Percentiles rank a stretch among this genome's conserved stretches.
Evolutionary conservation across 1,140 invertebrate species (phyloP).

Genomic region (Anoplolepis gracilipes): DNA sequence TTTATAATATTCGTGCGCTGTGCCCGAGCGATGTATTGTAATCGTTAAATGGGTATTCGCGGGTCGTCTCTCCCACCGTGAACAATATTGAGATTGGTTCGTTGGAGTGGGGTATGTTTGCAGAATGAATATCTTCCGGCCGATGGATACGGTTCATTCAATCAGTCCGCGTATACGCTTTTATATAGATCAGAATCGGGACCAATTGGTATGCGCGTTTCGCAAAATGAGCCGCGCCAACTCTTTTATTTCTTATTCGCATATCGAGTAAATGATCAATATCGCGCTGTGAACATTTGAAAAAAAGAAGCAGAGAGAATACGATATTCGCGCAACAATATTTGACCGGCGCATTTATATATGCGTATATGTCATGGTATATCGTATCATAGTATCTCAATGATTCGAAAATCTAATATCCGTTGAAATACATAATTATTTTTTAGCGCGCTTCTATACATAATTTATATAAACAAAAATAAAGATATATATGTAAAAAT

Average conservation of each 20-base stretch:
- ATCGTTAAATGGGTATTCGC: constrained; percentile 76
- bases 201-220: constrained; percentile 55
- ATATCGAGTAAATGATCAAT: constrained; percentile 51
- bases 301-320: constrained; percentile 12
- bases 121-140: constrained; percentile 81
- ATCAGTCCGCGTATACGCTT: constrained; percentile 78
- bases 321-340: background rate
- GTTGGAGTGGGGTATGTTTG: constrained; percentile 78
- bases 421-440: background rate
- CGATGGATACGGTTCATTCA: constrained; percentile 80
- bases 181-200: constrained; percentile 81
- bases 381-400: too few relatives aligned
- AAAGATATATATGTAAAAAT: too few relatives aligned
- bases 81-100: constrained; percentile 57
- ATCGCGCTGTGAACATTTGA: constrained; percentile 18
- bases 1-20: constrained; percentile 53
- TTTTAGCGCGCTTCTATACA: background rate
- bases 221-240: constrained; percentile 50
- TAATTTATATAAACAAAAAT: background rate
- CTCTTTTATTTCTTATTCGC: constrained; percentile 45
- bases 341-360: background rate
- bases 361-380: too few relatives aligned
- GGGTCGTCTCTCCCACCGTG: constrained; percentile 60
- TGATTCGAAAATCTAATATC: background rate
- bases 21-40: constrained; percentile 55